Base-by-base conservation (phyloP, 1,140 invertebrate genomes). In the Reticulitermes speratus region DNA sequence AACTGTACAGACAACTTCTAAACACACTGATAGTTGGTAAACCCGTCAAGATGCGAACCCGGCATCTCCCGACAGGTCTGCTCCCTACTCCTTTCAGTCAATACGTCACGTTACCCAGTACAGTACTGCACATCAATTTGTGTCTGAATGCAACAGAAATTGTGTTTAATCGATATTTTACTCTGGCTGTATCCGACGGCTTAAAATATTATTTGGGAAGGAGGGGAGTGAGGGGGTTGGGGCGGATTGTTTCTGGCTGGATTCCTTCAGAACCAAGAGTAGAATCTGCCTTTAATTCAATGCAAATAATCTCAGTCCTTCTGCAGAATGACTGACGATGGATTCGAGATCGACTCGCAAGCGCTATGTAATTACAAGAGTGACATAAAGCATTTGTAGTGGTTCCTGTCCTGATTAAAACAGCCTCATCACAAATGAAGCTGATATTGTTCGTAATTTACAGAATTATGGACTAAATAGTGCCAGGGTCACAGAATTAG, bases 291-390 rank as follows among this genome's bases (percentile, higher is more conserved):
- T 75, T 75, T 75, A 75, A 75, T 75, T 75, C n/a, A 30, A 75
- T 75, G 65, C 65, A 75, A 75, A 75, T 75, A 75, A 75, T 75
- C n/a, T 25, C 8, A 75, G 6, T 75, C 65, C 12, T 75, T 75
- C 65, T 30, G 65, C 65, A 75, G n/a, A 75, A 75, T 75, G 65
- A 75, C 25, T 75, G 65, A 75, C 65, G 25, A 75, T 75, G 65
- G 65, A 75, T 75, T 75, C 7, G n/a, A 75, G 25, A 75, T 75
- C 65, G 25, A 75, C 65, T 6, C 25, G n/a, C 65, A 11, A 12
- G n/a, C 25, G 25, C 52, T 25, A 75, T 30, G 25, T 30, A 7
- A 75, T 75, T 75, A 30, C 65, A 75, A 30, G 65, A 75, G 25
- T 75, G 65, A 25, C 65, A 12, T 75, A 75, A 19, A 25, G 25